Evolutionary conservation across 2,113 vertebrate genomes (phyloP).

Genomic region (Dipodomys spectabilis): DNA sequence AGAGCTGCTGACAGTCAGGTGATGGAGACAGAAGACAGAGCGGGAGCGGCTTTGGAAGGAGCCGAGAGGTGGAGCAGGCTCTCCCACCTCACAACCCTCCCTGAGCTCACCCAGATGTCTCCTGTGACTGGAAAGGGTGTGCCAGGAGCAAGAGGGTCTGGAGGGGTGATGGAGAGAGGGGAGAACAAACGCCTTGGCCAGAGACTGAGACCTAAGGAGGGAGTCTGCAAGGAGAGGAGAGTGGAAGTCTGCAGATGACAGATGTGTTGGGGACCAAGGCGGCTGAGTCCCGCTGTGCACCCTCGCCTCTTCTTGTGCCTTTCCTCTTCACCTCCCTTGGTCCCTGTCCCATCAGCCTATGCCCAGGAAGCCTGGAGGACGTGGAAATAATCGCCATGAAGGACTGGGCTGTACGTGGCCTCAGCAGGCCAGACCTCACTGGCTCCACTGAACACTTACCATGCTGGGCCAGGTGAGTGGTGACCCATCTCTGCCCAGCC

Average conservation of each 20-base stretch:
- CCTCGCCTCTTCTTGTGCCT: accelerated
- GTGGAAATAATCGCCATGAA: accelerated
- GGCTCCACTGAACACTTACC: not conserved
- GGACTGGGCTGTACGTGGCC: not conserved
- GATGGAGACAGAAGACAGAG: not conserved
- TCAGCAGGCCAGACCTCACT: accelerated
- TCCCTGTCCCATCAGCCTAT: not conserved
- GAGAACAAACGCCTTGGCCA: not conserved
- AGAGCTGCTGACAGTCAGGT: not conserved
- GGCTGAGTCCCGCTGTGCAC: accelerated
- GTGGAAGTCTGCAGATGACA: not conserved
- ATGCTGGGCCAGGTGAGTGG: accelerated
- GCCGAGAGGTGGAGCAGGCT: not conserved
- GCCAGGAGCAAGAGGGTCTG: not conserved
- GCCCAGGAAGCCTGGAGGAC: no score
- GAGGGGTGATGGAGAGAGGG: not conserved
- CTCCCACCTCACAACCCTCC: not conserved
- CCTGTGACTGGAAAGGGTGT: not conserved
- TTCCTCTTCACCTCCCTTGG: not conserved
- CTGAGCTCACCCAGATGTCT: not conserved
- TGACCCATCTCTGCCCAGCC: accelerated
- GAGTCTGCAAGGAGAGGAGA: not conserved
- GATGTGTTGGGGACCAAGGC: no score
- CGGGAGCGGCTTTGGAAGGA: no score
- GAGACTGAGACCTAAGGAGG: not conserved